Evolutionary conservation across 2,113 vertebrate species (phyloP).

Genomic region (Turdus rufiventris): DNA sequence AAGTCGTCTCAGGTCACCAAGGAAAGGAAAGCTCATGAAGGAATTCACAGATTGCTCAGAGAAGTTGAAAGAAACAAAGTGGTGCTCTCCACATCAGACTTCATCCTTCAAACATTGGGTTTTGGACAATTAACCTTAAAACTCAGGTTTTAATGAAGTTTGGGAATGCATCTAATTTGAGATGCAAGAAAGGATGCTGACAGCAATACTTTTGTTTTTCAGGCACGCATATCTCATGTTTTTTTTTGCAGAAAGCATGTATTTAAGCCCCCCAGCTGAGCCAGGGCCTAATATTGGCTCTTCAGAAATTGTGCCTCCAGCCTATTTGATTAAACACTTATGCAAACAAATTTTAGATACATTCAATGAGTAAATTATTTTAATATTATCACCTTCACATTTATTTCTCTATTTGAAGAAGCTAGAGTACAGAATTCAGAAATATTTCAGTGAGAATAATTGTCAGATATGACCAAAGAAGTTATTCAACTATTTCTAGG

Average conservation of each 20-base stretch:
- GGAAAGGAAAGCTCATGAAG: neutral
- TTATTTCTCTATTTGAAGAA: neutral
- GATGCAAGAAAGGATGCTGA: neutral
- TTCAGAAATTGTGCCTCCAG: neutral
- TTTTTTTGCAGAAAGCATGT: neutral
- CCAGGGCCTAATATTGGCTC: neutral
- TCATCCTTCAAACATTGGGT: neutral
- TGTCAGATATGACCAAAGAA: neutral
- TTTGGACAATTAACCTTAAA: conserved; percentile 2
- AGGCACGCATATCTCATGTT: neutral
- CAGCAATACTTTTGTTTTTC: neutral
- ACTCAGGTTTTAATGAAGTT: neutral
- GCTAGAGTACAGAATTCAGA: neutral
- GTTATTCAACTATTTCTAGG: neutral
- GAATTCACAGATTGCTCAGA: neutral
- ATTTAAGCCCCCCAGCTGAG: neutral
- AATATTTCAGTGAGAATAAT: neutral
- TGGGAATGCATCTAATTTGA: neutral
- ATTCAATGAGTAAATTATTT: neutral
- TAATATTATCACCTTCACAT: neutral
- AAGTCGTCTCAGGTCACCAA: conserved; percentile 44
- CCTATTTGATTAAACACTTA: neutral
- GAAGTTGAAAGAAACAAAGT: neutral
- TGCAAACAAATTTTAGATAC: neutral
- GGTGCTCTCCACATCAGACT: neutral